Evolutionary conservation across 2,888 invertebrate species (phyloP).

Genomic region (Acholoe squamosa): DNA sequence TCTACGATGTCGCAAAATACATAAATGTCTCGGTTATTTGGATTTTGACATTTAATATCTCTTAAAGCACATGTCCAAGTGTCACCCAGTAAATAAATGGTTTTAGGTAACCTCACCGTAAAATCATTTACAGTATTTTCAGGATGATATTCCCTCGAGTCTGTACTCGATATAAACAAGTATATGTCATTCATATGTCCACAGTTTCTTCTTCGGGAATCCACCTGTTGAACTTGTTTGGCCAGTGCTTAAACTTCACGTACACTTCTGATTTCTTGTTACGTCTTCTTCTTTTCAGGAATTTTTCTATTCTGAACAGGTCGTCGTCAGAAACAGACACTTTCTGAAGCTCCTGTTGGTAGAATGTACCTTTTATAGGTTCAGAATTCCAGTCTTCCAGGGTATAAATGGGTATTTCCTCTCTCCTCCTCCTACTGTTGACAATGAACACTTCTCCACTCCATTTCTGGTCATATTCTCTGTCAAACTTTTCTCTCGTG

Average conservation of each 20-base stretch:
- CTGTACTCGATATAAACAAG: not conserved
- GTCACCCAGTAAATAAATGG: not conserved
- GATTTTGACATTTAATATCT: not conserved
- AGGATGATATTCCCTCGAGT: not conserved
- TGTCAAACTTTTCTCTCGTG: not conserved
- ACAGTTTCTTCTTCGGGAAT: not conserved
- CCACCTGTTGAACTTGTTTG: conserved; percentile 44
- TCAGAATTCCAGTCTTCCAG: conserved; percentile 16
- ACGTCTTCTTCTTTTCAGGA: not conserved
- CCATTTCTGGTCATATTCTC: not conserved
- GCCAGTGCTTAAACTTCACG: conserved; percentile 6
- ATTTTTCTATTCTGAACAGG: conserved; percentile 33
- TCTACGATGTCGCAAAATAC: conserved; percentile 17
- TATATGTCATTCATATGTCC: not conserved
- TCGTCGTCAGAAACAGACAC: not conserved
- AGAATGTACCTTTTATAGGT: conserved; percentile 56
- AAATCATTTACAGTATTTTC: not conserved
- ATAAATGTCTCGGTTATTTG: not conserved
- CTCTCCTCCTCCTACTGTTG: not conserved
- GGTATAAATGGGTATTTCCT: not conserved
- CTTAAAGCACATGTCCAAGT: not conserved
- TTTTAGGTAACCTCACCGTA: not conserved
- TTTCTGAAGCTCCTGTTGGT: conserved; percentile 47
- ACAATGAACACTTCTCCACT: conserved; percentile 12
- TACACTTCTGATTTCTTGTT: conserved; percentile 10